Conservation (phyloP, 37 sponge, comb jelly and placozoan species). For the Agelas oroides region DNA sequence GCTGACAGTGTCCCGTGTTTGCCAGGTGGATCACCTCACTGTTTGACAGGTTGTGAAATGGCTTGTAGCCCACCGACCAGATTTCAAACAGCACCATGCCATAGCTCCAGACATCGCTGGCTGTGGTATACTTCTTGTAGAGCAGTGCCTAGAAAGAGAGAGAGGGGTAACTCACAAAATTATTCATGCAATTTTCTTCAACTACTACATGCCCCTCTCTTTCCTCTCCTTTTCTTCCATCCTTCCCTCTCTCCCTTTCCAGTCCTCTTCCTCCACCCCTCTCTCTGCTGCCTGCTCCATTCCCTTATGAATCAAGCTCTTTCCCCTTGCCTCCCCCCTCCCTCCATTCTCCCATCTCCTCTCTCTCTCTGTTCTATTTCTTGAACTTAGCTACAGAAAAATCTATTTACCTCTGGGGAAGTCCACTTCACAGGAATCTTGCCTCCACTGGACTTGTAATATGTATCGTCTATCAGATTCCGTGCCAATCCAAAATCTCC, state of each 20-base stretch:
- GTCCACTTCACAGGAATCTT: slow-evolving; percentile 80
- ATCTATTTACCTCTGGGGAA: slow-evolving; percentile 63
- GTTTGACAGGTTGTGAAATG: slow-evolving; percentile 37
- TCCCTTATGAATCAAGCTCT: not conserved
- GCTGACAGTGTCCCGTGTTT: slow-evolving; percentile 20
- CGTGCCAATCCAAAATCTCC: slow-evolving; percentile 78
- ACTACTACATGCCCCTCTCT: no score
- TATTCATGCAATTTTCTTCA: no score
- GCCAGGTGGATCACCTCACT: slow-evolving; percentile 28
- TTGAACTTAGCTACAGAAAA: not conserved
- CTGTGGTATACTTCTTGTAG: slow-evolving; percentile 55
- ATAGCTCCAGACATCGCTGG: slow-evolving; percentile 79
- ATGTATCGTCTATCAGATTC: slow-evolving; percentile 45
- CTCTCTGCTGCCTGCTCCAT: no score
- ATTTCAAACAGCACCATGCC: slow-evolving; percentile 73
- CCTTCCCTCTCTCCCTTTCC: no score
- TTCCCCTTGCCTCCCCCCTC: not conserved
- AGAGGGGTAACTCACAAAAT: no score
- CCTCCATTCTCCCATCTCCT: not conserved
- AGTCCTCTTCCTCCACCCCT: no score
- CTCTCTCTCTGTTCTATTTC: no score
- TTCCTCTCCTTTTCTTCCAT: no score
- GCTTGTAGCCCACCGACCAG: slow-evolving; percentile 66
- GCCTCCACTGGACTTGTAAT: slow-evolving; percentile 48
- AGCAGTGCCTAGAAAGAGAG: slow-evolving; percentile 42